Conservation (phyloP, 1,140 invertebrate species). For the Neocloeon triangulifer region DNA sequence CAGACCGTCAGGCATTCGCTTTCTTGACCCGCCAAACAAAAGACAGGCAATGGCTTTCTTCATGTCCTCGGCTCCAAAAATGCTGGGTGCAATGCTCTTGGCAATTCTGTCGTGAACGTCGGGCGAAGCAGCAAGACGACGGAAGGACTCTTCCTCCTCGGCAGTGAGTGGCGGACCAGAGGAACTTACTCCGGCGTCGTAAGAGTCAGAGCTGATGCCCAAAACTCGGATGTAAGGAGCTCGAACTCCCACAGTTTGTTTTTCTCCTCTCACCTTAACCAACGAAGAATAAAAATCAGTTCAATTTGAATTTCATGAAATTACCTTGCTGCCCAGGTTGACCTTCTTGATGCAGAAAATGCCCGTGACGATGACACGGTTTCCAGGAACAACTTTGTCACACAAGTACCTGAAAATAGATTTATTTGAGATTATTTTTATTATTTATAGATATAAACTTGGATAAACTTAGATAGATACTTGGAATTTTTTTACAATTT, state of each 20-base stretch:
- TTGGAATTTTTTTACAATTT: no score
- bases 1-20: conserved; percentile 84
- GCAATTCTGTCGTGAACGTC: conserved; percentile 81
- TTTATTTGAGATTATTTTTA: no score
- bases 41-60: conserved; percentile 95
- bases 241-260: conserved; percentile 76
- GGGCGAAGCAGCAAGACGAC: conserved; percentile 55
- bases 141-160: conserved; percentile 84
- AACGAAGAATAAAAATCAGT: conserved; percentile 7
- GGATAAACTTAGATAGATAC: no score
- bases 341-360: conserved; percentile 95
- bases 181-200: conserved; percentile 42
- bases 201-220: conserved; percentile 69
- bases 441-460: no score
- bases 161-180: conserved; percentile 28
- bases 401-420: conserved; percentile 54
- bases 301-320: conserved; percentile 4
- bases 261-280: conserved; percentile 58
- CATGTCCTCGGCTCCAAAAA: conserved; percentile 84
- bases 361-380: conserved; percentile 79
- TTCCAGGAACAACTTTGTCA: conserved; percentile 90
- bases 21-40: conserved; percentile 78
- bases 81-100: conserved; percentile 88
- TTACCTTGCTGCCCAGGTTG: conserved; percentile 18
- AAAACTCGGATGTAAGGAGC: conserved; percentile 86